Evolutionary conservation across 2,797 vertebrate species (phyloP).

Genomic region (Vultur gryphus): DNA sequence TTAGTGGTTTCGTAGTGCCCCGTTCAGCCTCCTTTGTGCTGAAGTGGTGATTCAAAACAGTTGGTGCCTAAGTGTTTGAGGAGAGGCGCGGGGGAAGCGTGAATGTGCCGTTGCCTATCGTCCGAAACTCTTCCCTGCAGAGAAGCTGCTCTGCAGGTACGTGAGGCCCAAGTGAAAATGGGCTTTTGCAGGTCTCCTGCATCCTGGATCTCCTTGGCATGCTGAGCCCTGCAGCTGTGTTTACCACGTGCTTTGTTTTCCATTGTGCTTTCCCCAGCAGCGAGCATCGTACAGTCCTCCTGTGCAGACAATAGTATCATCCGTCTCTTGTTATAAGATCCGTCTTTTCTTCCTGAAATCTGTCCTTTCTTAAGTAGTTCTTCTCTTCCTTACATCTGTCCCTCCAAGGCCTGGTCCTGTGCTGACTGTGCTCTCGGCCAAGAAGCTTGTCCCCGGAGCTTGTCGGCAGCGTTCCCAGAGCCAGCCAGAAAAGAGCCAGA

Average conservation of each 20-base stretch:
- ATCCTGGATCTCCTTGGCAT: neutral
- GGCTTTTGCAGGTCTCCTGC: neutral
- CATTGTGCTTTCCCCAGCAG: neutral
- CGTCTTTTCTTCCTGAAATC: neutral
- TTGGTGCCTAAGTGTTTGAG: neutral
- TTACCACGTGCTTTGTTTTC: neutral
- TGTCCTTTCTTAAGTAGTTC: neutral
- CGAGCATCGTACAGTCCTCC: neutral
- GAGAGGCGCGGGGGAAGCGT: accelerated
- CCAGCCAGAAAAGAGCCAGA: neutral
- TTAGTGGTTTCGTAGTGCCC: neutral
- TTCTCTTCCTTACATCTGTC: neutral
- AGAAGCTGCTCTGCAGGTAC: neutral
- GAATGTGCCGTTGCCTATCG: neutral
- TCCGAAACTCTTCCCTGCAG: neutral
- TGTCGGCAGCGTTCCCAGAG: neutral
- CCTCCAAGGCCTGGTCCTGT: neutral
- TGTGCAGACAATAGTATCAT: neutral
- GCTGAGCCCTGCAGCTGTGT: neutral
- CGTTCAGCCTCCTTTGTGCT: neutral
- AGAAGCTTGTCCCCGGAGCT: neutral
- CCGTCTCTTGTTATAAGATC: neutral
- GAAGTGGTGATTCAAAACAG: neutral
- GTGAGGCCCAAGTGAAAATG: neutral
- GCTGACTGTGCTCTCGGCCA: neutral